Conservation (phyloP, 2,113 vertebrate genomes). For the Bucco capensis region DNA sequence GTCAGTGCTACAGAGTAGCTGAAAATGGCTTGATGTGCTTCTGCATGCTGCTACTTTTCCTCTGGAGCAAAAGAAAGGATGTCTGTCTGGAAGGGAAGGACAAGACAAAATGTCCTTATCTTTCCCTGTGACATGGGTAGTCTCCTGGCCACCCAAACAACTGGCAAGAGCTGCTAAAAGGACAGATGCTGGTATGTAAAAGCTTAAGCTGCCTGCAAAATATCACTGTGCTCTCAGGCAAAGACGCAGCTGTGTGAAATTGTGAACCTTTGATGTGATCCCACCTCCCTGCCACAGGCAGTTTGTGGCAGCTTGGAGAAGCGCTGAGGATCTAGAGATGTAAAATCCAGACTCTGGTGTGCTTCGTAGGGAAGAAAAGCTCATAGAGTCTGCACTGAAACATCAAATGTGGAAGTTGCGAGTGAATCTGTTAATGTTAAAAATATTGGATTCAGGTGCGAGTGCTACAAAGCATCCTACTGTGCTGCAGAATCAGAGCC, state of each 20-base stretch:
- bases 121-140: neutral
- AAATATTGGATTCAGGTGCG: neutral
- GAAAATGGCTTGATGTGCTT: constrained; percentile 54
- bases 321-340: neutral
- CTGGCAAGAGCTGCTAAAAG: neutral
- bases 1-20: constrained; percentile 57
- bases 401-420: neutral
- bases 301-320: constrained; percentile 2
- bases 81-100: neutral
- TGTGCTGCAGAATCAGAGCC: neutral
- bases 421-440: neutral
- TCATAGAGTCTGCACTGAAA: neutral
- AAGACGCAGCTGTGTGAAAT: constrained; percentile 57
- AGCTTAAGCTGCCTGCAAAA: constrained; percentile 26
- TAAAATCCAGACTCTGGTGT: constrained; percentile 7
- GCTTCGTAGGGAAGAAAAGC: neutral
- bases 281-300: constrained; percentile 10
- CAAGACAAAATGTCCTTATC: constrained; percentile 15
- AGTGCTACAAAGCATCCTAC: neutral
- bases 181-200: constrained; percentile 43
- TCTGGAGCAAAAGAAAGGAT: constrained; percentile 39
- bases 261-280: constrained; percentile 46
- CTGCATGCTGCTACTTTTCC: constrained; percentile 31
- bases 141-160: constrained; percentile 51
- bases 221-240: neutral